Base-by-base conservation (phyloP, 2,888 invertebrate species). In the Ligdia adustata region DNA sequence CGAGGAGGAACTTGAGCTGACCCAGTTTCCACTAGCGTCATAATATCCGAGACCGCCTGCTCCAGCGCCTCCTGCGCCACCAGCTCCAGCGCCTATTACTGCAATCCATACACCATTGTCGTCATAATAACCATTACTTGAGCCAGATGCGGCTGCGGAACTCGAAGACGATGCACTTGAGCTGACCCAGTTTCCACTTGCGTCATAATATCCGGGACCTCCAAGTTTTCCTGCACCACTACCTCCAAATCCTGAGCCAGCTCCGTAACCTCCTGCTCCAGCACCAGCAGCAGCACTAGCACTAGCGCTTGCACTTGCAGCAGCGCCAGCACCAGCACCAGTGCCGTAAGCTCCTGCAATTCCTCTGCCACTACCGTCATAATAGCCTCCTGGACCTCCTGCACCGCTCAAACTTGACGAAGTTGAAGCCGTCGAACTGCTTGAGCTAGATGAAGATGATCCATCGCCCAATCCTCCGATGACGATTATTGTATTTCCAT, bases 361-460 rank as follows among this genome's bases (percentile, higher is more conserved):
- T 16, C 16, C 16, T 3, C 5, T 4, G 3, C 7, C 22, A 22
- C 22, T n/a, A n/a, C n/a, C n/a, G n/a, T n/a, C n/a, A n/a, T n/a
- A n/a, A n/a, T n/a, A n/a, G n/a, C n/a, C n/a, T n/a, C 37, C 29
- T 11, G 40, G 34, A 22, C 55, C 35, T 9, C 50, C 47, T 4
- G 22, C 3, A 9, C 40, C 40, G n/a, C n/a, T 16, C 5, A 5
- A 16, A 16, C 16, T 5, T 16, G 16, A 3, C 16, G 16, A 16
- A 4, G 16, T 4, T 16, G 16, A 3, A 16, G 9, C 9, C n/a
- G n/a, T n/a, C n/a, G n/a, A n/a, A n/a, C n/a, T n/a, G 11, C 26
- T 11, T 9, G 9, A 26, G 9, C 26, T 11, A 11, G 11, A 2
- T 26, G 26, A 9, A 11, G 16, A 16, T 16, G n/a, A n/a, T n/a